phyloP scores from a whole-genome alignment of 1,140 invertebrate species.

The Oncopodura yosiiana region DNA sequence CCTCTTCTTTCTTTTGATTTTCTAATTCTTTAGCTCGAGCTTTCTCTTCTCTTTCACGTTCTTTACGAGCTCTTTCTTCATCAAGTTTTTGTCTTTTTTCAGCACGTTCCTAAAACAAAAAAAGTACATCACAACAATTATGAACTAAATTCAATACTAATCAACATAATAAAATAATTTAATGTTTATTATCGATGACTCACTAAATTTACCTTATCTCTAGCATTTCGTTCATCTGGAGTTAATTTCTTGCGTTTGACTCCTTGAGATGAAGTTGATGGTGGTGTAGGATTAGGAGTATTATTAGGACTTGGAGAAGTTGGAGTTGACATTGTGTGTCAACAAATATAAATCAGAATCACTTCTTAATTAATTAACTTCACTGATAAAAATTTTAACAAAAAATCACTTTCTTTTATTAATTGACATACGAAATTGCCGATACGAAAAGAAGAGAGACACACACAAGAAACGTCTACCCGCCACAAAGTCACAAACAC shows the following conservation, averaged over 20 bases:
- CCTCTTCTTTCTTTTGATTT: constrained; percentile 8
- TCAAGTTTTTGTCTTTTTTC: constrained; percentile 30
- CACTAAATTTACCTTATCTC: constrained; percentile 18
- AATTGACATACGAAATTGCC: too few species aligned
- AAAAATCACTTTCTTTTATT: too few species aligned
- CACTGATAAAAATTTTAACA: too few species aligned
- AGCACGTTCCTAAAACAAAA: constrained; percentile 15
- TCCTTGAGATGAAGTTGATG: background rate
- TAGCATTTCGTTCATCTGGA: constrained; percentile 7
- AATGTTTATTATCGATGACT: background rate
- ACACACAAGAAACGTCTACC: too few species aligned
- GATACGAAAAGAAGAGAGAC: too few species aligned
- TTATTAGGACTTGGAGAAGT: too few species aligned
- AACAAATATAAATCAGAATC: too few species aligned
- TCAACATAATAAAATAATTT: background rate
- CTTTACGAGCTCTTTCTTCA: constrained; percentile 19
- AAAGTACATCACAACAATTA: background rate
- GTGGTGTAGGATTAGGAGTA: background rate
- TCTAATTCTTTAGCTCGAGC: constrained; percentile 13
- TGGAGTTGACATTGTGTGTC: too few species aligned
- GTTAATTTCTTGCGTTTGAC: constrained; percentile 25
- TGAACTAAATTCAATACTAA: background rate
- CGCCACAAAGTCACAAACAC: too few species aligned
- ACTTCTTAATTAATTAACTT: too few species aligned
- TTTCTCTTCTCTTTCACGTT: constrained; percentile 13